Evolutionary conservation across 2,888 invertebrate species (phyloP).

Genomic region (Macrophya alboannulata): DNA sequence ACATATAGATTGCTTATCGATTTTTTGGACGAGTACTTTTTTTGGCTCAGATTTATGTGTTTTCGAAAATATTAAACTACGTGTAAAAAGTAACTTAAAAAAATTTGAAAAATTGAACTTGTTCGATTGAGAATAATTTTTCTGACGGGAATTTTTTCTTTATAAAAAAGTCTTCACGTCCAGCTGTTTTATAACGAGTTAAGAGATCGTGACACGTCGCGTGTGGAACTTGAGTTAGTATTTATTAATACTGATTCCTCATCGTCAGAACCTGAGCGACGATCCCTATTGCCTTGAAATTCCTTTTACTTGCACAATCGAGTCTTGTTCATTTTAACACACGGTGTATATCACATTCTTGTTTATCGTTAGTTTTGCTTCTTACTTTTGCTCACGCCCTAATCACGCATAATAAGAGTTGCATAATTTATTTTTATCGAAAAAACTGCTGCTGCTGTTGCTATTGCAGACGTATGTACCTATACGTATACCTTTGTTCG

Average conservation of each 20-base stretch:
- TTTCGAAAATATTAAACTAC: not conserved
- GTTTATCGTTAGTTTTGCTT: not conserved
- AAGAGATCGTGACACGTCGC: not conserved
- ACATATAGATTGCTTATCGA: not conserved
- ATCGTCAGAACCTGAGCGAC: constrained; percentile 21
- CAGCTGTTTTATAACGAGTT: constrained; percentile 4
- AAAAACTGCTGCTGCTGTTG: not conserved
- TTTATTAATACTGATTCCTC: constrained; percentile 49
- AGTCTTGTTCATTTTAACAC: constrained; percentile 12
- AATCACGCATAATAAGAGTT: not conserved
- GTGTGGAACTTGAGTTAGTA: not conserved
- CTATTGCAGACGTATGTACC: not conserved
- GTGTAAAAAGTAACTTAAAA: not conserved
- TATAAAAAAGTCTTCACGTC: not conserved
- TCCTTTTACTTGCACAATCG: constrained; percentile 52
- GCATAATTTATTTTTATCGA: not conserved
- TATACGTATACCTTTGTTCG: not conserved
- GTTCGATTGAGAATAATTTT: not conserved
- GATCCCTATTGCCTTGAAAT: constrained; percentile 53
- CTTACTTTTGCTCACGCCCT: not conserved
- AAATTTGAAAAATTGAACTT: not conserved
- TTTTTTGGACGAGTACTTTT: not conserved
- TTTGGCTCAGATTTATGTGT: not conserved
- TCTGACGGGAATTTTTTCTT: not conserved
- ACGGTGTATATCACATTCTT: not conserved